Evolutionary conservation across 64 coral and sea anemone genomes (phyloP).

Genomic region (Stichodactyla mertensii): DNA sequence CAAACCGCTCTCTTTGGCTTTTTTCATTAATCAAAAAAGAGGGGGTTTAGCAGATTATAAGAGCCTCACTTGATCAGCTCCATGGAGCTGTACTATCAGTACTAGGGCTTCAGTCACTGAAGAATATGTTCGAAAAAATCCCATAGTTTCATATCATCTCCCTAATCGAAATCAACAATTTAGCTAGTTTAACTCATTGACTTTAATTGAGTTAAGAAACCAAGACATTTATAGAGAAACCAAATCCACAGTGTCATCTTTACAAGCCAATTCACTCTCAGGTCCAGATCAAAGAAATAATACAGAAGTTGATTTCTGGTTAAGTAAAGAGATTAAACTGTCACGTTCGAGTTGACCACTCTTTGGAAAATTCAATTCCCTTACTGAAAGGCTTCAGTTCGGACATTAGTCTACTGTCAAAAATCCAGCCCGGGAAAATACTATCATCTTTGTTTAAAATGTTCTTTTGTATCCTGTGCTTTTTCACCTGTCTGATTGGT

Average conservation of each 20-base stretch:
- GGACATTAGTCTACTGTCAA: background rate
- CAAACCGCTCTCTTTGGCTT: too few species aligned
- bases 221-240: background rate
- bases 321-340: background rate
- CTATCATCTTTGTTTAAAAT: background rate
- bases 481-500: background rate
- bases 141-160: background rate
- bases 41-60: too few species aligned
- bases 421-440: background rate
- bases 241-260: background rate
- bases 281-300: background rate
- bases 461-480: background rate
- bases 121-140: too few species aligned
- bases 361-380: background rate
- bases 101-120: too few species aligned
- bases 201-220: background rate
- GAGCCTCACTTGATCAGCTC: too few species aligned
- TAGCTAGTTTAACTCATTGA: background rate
- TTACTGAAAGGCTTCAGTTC: background rate
- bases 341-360: background rate
- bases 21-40: too few species aligned
- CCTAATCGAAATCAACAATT: background rate
- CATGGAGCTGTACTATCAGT: too few species aligned
- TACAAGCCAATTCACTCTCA: background rate
- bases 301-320: background rate